Base-by-base conservation (phyloP, 2,888 invertebrate genomes). In the Lasioglossum calceatum region DNA sequence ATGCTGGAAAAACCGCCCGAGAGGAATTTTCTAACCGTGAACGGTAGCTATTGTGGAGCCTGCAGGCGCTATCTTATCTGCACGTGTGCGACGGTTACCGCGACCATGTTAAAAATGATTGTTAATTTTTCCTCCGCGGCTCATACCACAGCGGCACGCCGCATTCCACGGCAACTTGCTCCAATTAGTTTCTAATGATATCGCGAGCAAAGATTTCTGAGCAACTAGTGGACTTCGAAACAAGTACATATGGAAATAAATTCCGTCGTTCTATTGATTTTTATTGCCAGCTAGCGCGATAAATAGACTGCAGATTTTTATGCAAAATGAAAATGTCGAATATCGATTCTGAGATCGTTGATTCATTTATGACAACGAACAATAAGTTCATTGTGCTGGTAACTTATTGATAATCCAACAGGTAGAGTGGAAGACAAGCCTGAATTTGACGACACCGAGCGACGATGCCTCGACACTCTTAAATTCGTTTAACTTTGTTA, bases 71-170 rank as follows among this genome's bases (percentile, higher is more conserved):
- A 83, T 61, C 77, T 77, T 84, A 77, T 71, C 67, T 70, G 36
- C 50, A 64, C 78, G 73, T 44, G 58, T 50, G 64, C 77, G 67
- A 61, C 79, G 81, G 81, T 86, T 86, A 86, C 79, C 36, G 71
- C 4, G 81, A 81, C 84, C 72, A 71, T 64, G 79, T 79, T 81
- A 77, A 84, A 86, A 84, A 84, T 79, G 74, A 77, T 78, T 67
- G 83, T 64, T 81, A 87, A 86, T 77, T 81, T 64, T 70, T 44
- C 27, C 36, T 19, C 19, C 14, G 61, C 76, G 80, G 78, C 86
- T 82, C 75, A 78, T 39, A 73, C 36, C 61, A 36, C 61, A 36
- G 86, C 27, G 75, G 78, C 76, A 47, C 61, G 23, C 80, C 67
- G 70, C 74, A 64, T 81, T 76, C 72, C 23, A 61, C 76, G 81